Conservation (phyloP, 2,888 invertebrate genomes). For the Eristalis intricaria region DNA sequence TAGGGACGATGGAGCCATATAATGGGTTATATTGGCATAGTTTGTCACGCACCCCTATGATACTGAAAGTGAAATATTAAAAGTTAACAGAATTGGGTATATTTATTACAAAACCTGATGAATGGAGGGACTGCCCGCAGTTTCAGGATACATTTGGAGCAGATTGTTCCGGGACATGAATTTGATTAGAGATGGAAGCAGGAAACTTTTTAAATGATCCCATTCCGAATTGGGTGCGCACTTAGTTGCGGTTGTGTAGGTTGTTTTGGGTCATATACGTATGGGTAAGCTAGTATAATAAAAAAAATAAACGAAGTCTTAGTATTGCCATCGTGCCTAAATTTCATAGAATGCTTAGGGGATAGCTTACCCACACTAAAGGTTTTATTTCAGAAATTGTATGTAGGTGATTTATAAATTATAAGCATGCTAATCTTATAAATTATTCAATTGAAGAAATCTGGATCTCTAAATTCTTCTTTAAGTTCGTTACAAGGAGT, state of each 20-base stretch:
- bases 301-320: too few relatives aligned
- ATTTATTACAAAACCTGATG: constrained; percentile 19
- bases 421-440: too few relatives aligned
- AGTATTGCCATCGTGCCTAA: too few relatives aligned
- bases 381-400: too few relatives aligned
- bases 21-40: neutral
- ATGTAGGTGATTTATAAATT: too few relatives aligned
- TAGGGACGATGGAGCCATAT: neutral
- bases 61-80: constrained; percentile 23
- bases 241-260: neutral
- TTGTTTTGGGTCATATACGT: neutral
- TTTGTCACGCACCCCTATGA: constrained; percentile 25
- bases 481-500: too few relatives aligned
- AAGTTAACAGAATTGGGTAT: constrained; percentile 15
- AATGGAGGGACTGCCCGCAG: neutral
- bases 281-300: neutral
- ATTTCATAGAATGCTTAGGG: too few relatives aligned
- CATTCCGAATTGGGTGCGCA: neutral
- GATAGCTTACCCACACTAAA: too few relatives aligned
- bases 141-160: neutral
- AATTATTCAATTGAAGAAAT: too few relatives aligned
- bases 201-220: neutral
- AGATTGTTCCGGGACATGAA: constrained; percentile 5
- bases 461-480: too few relatives aligned
- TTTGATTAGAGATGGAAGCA: neutral